Conservation (phyloP, 2,797 vertebrate genomes). For the Anisognathus igniventris region DNA sequence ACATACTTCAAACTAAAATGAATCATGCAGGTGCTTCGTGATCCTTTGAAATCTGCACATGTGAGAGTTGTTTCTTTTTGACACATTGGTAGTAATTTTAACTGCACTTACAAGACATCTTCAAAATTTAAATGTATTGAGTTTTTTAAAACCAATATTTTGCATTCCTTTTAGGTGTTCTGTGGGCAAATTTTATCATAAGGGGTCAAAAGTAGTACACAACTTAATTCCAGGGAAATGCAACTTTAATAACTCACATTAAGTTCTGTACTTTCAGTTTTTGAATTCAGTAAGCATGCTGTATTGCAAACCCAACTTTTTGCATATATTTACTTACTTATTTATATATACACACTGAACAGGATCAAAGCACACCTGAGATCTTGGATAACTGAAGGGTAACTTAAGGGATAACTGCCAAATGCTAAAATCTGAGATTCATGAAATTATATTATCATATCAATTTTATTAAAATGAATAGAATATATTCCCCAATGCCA, state of each 20-base stretch:
- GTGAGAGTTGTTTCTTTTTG: background rate
- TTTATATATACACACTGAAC: background rate
- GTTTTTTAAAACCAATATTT: background rate
- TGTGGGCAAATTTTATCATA: background rate
- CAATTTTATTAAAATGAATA: background rate
- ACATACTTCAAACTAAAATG: background rate
- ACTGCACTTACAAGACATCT: background rate
- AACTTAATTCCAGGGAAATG: background rate
- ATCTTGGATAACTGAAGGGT: background rate
- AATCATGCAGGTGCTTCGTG: background rate
- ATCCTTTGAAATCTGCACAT: background rate
- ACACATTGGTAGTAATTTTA: background rate
- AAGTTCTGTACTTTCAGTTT: background rate
- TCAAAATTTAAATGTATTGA: background rate
- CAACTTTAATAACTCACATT: background rate
- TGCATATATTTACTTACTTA: rapidly evolving
- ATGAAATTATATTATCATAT: background rate
- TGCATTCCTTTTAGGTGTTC: background rate
- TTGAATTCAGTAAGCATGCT: background rate
- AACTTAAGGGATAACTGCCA: background rate
- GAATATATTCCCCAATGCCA: background rate
- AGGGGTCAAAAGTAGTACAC: background rate
- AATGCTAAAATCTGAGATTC: background rate
- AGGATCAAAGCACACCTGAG: background rate
- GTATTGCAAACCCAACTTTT: background rate